Conservation (phyloP, 2,888 invertebrate genomes). For the Xylota sylvarum region DNA sequence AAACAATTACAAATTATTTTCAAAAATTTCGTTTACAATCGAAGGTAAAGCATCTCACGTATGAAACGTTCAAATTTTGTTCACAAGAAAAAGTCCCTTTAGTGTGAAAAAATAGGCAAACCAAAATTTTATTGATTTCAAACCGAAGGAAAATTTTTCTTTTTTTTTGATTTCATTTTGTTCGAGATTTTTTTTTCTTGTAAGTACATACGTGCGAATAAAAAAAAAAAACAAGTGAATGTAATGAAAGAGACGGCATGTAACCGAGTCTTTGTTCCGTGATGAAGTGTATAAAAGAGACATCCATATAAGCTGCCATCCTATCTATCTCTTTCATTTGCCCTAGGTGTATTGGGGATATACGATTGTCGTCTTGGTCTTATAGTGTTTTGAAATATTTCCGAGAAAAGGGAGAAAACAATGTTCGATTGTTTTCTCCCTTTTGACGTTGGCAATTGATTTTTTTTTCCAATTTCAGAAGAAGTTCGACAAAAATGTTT, state of each 20-base stretch:
- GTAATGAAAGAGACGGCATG: slow-evolving; percentile 58
- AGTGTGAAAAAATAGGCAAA: slow-evolving; percentile 55
- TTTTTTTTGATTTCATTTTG: slow-evolving; percentile 61
- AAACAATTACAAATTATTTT: slow-evolving; percentile 54
- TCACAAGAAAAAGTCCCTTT: not conserved
- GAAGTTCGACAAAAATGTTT: slow-evolving; percentile 5
- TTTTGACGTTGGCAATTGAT: slow-evolving; percentile 58
- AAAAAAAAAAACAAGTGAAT: slow-evolving; percentile 63
- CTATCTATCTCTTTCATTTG: not conserved
- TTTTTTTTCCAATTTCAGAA: slow-evolving; percentile 49
- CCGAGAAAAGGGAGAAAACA: slow-evolving; percentile 50
- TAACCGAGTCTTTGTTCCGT: slow-evolving; percentile 60
- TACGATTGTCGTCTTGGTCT: slow-evolving; percentile 35
- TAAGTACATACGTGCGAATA: slow-evolving; percentile 63
- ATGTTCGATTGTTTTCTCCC: slow-evolving; percentile 35
- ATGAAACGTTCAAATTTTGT: slow-evolving; percentile 33
- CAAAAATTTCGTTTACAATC: slow-evolving; percentile 55
- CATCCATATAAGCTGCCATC: not conserved
- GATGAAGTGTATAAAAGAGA: slow-evolving; percentile 33
- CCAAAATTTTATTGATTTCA: slow-evolving; percentile 73
- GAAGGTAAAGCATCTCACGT: slow-evolving; percentile 57
- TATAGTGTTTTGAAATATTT: slow-evolving; percentile 54
- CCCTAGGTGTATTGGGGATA: not conserved
- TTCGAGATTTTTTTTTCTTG: slow-evolving; percentile 54
- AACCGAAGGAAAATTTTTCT: slow-evolving; percentile 35